A percentile compares a stretch with the other conserved stretches of the same genome.
Evolutionary conservation across 2,888 invertebrate species (phyloP).

Genomic region (Plagiodera versicolora): DNA sequence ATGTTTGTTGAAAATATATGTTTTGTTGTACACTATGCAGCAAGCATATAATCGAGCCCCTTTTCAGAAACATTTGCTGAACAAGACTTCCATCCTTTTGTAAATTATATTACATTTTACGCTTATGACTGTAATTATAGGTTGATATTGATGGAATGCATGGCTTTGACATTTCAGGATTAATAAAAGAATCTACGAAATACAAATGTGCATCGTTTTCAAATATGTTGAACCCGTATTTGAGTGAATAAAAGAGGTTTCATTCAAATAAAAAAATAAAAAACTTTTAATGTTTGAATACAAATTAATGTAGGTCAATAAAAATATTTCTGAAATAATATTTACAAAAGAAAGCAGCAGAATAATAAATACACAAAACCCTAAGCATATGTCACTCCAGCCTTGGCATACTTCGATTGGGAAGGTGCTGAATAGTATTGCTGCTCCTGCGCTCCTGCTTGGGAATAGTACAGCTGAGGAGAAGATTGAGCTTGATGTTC

Average conservation of each 20-base stretch:
- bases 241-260: no score
- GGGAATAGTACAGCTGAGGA: constrained; percentile 32
- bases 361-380: constrained; percentile 20
- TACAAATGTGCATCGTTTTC: no score
- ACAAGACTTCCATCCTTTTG: constrained; percentile 33
- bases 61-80: constrained; percentile 36
- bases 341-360: constrained; percentile 26
- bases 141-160: constrained; percentile 22
- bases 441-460: constrained; percentile 24
- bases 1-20: constrained; percentile 35
- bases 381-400: constrained; percentile 35
- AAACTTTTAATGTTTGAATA: no score
- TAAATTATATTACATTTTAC: constrained; percentile 47
- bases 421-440: constrained; percentile 33
- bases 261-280: no score
- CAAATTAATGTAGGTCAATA: no score
- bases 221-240: no score
- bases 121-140: constrained; percentile 47
- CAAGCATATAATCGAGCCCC: constrained; percentile 38
- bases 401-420: constrained; percentile 31
- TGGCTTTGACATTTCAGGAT: constrained; percentile 24
- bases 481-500: constrained; percentile 25
- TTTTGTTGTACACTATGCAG: constrained; percentile 27
- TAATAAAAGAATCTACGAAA: constrained; percentile 39
- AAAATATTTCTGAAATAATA: constrained; percentile 30